Evolutionary conservation across 2,888 invertebrate species (phyloP), one percentile per base, ranked within the genome.

Genomic region (Cephonodes hylas): DNA sequence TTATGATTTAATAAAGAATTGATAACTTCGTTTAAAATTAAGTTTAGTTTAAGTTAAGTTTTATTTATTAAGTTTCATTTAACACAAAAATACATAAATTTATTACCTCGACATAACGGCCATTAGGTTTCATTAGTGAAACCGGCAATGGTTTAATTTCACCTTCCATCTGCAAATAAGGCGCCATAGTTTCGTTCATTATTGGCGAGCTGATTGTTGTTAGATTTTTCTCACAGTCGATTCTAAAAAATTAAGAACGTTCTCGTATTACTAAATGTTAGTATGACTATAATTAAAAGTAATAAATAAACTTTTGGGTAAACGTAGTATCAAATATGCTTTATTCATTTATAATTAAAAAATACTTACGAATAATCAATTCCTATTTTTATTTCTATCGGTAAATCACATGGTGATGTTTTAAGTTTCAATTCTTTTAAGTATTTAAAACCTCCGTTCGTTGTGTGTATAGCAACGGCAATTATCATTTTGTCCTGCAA

Each of bases 341-440:
- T n/a, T n/a, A n/a, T n/a, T n/a, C n/a, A n/a, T n/a, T n/a, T n/a
- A 0, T 2, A n/a, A 23, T 2, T n/a, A 42, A 10, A 57, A 60
- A 53, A 27, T 22, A 84, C 89, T 85, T 75, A 90, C 90, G 69
- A 65, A 20, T 75, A 66, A 66, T 87, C 79, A n/a, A 68, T 70
- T 1, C 88, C 89, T 20, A 91, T 79, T 63, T 56, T 79, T 61
- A 89, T 76, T 44, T 71, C 60, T 0, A 84, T 27, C 0, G 89
- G 86, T 1, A 86, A 69, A 20, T 74, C 72, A 62, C 88, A 88
- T 0, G 65, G 64, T 1, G 65, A 65, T 1, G 61, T 13, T 1
- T 64, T 64, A 15, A 72, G 67, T 23, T 65, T 66, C 8, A 63
- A 20, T 18, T 79, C 67, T 46, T 74, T 66, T 3, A 77, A 42